These are phyloP conservation scores for Acanthisitta chloris DNA, from an alignment of 2,113 vertebrate species.

Conservation along the genomic window DNA sequence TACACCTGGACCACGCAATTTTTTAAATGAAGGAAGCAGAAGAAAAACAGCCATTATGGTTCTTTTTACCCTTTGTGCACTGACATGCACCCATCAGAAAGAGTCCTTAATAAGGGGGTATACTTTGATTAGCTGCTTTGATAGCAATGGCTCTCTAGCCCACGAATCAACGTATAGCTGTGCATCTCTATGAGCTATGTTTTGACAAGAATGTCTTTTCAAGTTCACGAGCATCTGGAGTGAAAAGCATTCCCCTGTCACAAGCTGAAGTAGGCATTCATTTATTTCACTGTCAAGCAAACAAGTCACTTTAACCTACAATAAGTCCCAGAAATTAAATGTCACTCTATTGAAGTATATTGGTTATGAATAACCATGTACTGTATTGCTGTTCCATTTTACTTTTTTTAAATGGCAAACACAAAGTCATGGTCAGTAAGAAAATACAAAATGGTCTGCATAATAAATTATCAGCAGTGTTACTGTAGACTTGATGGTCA, in stretches of 20 bases:
- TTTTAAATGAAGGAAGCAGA: not conserved
- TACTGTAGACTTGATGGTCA: not conserved
- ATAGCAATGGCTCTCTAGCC: not conserved
- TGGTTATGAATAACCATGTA: not conserved
- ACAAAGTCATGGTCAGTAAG: not conserved
- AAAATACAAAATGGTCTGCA: not conserved
- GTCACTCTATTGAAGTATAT: not conserved
- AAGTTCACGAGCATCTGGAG: not conserved
- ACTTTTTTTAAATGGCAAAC: not conserved
- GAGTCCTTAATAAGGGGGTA: not conserved
- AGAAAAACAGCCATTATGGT: not conserved
- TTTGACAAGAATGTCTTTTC: not conserved
- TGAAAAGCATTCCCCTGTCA: not conserved
- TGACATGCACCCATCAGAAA: not conserved
- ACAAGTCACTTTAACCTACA: constrained; percentile 3
- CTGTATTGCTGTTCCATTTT: not conserved
- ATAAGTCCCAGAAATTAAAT: not conserved
- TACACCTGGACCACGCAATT: not conserved
- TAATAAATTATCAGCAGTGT: not conserved
- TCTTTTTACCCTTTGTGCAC: not conserved
- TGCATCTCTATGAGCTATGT: not conserved
- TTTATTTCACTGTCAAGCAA: constrained; percentile 2
- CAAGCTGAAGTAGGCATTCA: not conserved
- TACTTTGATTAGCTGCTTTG: not conserved
- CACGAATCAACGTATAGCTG: not conserved